Evolutionary conservation across 2,888 invertebrate species (phyloP), one percentile per base, ranked within the genome.

Genomic region (Hirudinaria manillensis): DNA sequence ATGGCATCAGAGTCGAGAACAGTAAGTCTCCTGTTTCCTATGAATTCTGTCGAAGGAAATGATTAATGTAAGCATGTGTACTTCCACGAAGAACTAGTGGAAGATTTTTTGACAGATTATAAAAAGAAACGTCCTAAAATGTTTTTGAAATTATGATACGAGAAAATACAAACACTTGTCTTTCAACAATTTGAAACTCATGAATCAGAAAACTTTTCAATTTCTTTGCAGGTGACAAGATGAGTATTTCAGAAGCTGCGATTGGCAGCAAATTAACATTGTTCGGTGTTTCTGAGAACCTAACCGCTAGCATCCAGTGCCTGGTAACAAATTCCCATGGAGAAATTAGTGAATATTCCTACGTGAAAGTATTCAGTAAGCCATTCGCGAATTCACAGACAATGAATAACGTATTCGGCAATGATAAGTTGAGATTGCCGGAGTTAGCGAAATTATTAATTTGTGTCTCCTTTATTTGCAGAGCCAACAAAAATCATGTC

Each of bases 361-460:
- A 55, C 32, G 16, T 72, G 61, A 72, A 61, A 32, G 61, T 72
- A 56, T 53, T 72, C 32, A 36, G 72, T 72, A 56, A 72, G 72
- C n/a, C 61, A 16, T 45, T 16, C 1, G 16, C 45, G 45, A 45
- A 45, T 45, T 45, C 45, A 3, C 16, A 45, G 45, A 6, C 45
- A 45, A 45, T 45, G 45, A 45, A 16, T 45, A 45, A 45, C 10
- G 10, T 45, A 45, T 45, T 45, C 16, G 13, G 45, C 45, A 45
- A 16, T 45, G 45, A 16, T 45, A 45, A 45, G 45, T 16, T 6
- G 45, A 45, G 45, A 45, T 45, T 2, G 1, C 45, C 10, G 45
- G 45, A 45, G 16, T 45, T 45, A 16, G 16, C 16, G 16, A 16
- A 45, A 6, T 16, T 45, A 45, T 45, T 10, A 45, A 45, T 45